Percentiles rank a stretch among this genome's conserved stretches.
These are phyloP conservation scores for Chlorodrepanis virens DNA, from an alignment of 2,113 vertebrate species.

Conservation along the genomic window DNA sequence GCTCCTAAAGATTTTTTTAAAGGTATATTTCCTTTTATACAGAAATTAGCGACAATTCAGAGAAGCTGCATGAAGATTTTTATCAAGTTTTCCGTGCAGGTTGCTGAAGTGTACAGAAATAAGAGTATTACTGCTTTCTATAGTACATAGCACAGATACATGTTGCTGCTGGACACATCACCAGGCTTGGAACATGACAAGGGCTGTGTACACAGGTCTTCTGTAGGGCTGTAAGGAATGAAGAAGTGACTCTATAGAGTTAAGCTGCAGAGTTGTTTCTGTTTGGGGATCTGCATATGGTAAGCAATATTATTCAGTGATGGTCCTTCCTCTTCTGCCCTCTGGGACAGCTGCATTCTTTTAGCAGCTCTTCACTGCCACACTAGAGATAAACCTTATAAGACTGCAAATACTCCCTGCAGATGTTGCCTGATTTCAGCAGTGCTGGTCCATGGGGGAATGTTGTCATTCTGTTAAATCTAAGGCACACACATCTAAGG, in stretches of 20 bases:
- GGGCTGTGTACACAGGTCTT: not conserved
- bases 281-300: not conserved
- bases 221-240: not conserved
- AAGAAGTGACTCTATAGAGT: not conserved
- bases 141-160: rapidly evolving
- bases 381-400: not conserved
- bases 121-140: not conserved
- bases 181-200: not conserved
- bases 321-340: not conserved
- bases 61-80: not conserved
- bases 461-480: not conserved
- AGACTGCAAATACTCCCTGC: not conserved
- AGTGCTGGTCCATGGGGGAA: not conserved
- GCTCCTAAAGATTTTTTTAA: not conserved
- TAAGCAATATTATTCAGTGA: not conserved
- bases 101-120: not conserved
- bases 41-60: not conserved
- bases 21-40: not conserved
- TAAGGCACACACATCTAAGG: not conserved
- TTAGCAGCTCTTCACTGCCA: not conserved
- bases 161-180: not conserved
- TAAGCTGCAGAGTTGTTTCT: not conserved
- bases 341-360: not conserved
- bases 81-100: not conserved
- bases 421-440: not conserved